Evolutionary conservation across 2,797 vertebrate genomes (phyloP).

Genomic region (Dendrocincla tyrannina): DNA sequence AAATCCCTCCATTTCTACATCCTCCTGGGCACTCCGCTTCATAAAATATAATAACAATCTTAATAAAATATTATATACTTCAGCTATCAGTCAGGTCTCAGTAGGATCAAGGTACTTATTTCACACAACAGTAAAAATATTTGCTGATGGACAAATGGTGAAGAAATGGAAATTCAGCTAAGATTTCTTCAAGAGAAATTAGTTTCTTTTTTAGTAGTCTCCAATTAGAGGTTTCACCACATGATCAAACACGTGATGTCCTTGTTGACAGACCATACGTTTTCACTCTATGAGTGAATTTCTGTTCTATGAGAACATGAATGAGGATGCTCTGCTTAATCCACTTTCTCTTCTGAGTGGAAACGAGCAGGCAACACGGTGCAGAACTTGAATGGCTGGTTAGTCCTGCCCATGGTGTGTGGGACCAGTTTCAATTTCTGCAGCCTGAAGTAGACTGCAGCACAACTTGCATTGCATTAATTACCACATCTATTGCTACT

Average conservation of each 20-base stretch:
- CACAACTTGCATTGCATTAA: background rate
- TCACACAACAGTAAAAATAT: background rate
- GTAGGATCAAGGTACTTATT: background rate
- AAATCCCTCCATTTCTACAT: slow-evolving; percentile 87
- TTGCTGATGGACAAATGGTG: background rate
- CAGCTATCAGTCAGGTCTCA: background rate
- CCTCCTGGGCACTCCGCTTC: slow-evolving; percentile 89
- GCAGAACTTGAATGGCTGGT: background rate
- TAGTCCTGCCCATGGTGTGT: background rate
- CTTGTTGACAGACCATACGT: background rate
- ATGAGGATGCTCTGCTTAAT: background rate
- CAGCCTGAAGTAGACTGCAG: background rate
- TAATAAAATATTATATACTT: background rate
- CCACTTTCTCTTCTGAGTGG: background rate
- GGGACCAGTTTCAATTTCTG: background rate
- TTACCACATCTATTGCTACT: background rate
- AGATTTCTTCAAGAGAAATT: background rate
- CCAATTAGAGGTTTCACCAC: background rate
- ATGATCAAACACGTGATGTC: accelerated
- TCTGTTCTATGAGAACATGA: background rate
- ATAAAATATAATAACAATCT: slow-evolving; percentile 57
- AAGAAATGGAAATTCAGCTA: background rate
- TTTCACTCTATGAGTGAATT: no score
- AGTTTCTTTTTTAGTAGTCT: background rate
- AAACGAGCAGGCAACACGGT: background rate